Base-by-base conservation (phyloP, 2,888 invertebrate species). In the Melinaea menophilus region DNA sequence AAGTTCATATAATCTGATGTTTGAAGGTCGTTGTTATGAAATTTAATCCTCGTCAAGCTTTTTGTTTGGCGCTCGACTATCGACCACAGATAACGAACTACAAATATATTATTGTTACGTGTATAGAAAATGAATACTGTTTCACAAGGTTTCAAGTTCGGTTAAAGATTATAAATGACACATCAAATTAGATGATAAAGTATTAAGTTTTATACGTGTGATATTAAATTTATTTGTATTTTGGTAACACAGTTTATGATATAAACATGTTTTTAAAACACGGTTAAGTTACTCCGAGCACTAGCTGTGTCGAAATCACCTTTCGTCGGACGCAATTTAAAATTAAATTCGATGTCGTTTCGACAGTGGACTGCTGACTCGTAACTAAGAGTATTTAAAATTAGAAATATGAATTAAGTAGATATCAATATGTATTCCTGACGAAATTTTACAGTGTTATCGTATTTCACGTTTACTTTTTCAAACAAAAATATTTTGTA, bases 1-100 rank as follows among this genome's bases (percentile, higher is more conserved):
- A 85, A 85, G 85, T 85, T 81, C 79, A 79, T 79, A 80, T 84
- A 81, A 83, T 84, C 80, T 80, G 81, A 82, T 79, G 80, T 76
- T 77, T 82, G 80, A 86, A 86, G 86, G 86, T 82, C 81, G 74
- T 47, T 61, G 76, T 85, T 84, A 81, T 84, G 86, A 79, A 86
- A 87, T 78, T 71, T 77, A 80, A 84, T 85, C 79, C 79, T 59
- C 81, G 80, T 75, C 79, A 71, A 82, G 80, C 79, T 80, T 80
- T 79, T 76, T 76, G 66, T 65, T 67, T 61, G 66, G 64, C 66
- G 59, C 61, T 66, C 58, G 60, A 48, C 68, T 68, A 65, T 70
- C 64, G 67, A 67, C 60, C 65, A 64, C 62, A 68, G 60, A 66
- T 60, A 37, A 65, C 31, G 7, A 62, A 57, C 60, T 56, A 63